These are phyloP conservation scores for Eumacrocentrus americanus DNA, from an alignment of 2,888 invertebrate genomes.

Conservation along the genomic window DNA sequence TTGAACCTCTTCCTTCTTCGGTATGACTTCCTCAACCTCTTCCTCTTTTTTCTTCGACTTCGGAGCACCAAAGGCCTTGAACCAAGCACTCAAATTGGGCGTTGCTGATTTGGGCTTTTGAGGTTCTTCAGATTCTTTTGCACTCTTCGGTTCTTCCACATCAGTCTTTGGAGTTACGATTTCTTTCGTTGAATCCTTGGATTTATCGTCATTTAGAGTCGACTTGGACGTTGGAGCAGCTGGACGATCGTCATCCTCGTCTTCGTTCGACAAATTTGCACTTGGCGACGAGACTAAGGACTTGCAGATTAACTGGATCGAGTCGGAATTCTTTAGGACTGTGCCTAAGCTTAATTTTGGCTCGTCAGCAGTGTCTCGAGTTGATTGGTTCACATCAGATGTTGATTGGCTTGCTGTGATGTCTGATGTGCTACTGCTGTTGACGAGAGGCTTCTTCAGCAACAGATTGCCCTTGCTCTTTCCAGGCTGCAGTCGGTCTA, in stretches of 20 bases:
- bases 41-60: slow-evolving; percentile 73
- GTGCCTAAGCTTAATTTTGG: slow-evolving; percentile 86
- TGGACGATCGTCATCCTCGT: slow-evolving; percentile 58
- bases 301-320: slow-evolving; percentile 58
- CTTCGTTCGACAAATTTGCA: slow-evolving; percentile 57
- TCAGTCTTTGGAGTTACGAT: slow-evolving; percentile 42
- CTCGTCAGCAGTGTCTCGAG: slow-evolving; percentile 60
- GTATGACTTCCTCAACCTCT: slow-evolving; percentile 55
- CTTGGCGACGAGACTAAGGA: slow-evolving; percentile 56
- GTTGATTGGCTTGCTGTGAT: slow-evolving; percentile 64
- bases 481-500: slow-evolving; percentile 83
- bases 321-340: slow-evolving; percentile 66
- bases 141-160: slow-evolving; percentile 33
- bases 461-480: slow-evolving; percentile 84
- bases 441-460: slow-evolving; percentile 69
- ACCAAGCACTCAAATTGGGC: slow-evolving; percentile 90
- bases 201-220: slow-evolving; percentile 44
- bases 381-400: slow-evolving; percentile 67
- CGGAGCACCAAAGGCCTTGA: slow-evolving; percentile 89
- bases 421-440: slow-evolving; percentile 67
- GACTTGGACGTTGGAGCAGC: slow-evolving; percentile 41
- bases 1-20: slow-evolving; percentile 58
- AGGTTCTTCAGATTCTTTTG: slow-evolving; percentile 48
- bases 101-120: slow-evolving; percentile 73
- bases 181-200: slow-evolving; percentile 44